Evolutionary conservation across 1,140 invertebrate species (phyloP), one percentile per base, ranked within the genome.

Genomic region (Drosophila aff.): DNA sequence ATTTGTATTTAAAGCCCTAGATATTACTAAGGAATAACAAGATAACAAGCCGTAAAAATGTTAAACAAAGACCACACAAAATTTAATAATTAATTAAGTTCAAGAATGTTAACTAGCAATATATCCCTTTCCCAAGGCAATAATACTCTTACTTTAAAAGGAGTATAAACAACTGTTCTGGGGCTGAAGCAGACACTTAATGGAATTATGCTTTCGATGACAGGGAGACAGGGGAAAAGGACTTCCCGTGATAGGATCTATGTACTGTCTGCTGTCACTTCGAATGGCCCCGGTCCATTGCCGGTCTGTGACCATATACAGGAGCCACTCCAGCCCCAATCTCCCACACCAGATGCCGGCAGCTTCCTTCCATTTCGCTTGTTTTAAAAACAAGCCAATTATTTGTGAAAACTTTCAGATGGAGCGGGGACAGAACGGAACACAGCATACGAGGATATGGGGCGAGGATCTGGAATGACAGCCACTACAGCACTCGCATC

Each of bases 331-430:
- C 52, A 8, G 10, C 18, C 13, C 15, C 36, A 36, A 69, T 43
- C 38, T 68, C 66, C 23, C 66, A n/a, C 41, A 76, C 31, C 46
- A 76, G 28, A 40, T 44, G 18, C 31, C 38, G 18, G 23, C 41
- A 47, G 28, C 73, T 68, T 74, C 28, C 33, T 74, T 62, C 58
- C 69, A 74, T 63, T 75, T 74, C 47, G 47, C 57, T 75, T 76
- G 50, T 76, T 76, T 75, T 80, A 64, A 81, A 86, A 86, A 86
- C 81, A 80, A 81, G 73, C 78, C 84, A 87, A 89, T 87, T 87
- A 87, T 83, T 75, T 81, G 80, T 60, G 66, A 80, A 72, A 76
- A 75, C 58, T 76, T 71, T 41, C 76, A 71, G 61, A 61, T 41
- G 33, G 47, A 53, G 16, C 31, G 26, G 31, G 28, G 26, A 33